Evolutionary conservation across 2,113 vertebrate genomes (phyloP), one percentile per base, ranked within the genome.

Genomic region (Odocoileus virginianus): DNA sequence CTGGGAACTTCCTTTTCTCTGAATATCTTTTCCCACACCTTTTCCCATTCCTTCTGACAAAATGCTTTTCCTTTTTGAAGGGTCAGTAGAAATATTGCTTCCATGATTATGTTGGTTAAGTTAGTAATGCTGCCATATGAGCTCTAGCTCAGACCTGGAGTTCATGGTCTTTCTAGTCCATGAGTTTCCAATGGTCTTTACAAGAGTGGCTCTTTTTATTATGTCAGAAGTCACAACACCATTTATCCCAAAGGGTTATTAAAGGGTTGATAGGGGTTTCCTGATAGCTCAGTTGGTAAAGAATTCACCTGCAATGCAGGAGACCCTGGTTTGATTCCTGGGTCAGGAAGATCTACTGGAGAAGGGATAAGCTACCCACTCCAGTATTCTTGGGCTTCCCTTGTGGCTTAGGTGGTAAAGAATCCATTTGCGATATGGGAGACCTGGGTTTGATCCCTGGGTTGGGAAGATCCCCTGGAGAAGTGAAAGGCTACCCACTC

Each of bases 101-200:
- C n/a, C 8, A 5, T 7, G 10, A 21, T 87, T 25, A 8, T 1
- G 1, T 9, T 25, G 25, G 21, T 8, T 30, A 45, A 57, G 57
- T 43, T 36, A 52, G 11, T 0, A 2, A 33, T 4, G 2, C 3
- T 45, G 2, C 33, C 11, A 0, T 3, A 7, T 47, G 60, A 15
- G 1, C 2, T 89, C 11, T 15, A n/a, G 14, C 19, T 50, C 19
- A 89, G 60, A 54, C 57, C 17, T 61, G 13, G 6, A 61, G 23
- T 76, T 14, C 15, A 45, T n/a, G 4, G 3, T 90, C n/a, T 23
- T 82, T 52, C 11, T 78, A 91, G 27, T 16, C 11, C 16, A 12
- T 16, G 28, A 50, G 67, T 61, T 55, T 6, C 13, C 45, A 40
- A 2, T 7, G 23, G 21, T 28, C 6, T 7, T 67, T 78, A 60